Evolutionary conservation across 2,888 invertebrate species (phyloP).

Genomic region (Aradus depressus): DNA sequence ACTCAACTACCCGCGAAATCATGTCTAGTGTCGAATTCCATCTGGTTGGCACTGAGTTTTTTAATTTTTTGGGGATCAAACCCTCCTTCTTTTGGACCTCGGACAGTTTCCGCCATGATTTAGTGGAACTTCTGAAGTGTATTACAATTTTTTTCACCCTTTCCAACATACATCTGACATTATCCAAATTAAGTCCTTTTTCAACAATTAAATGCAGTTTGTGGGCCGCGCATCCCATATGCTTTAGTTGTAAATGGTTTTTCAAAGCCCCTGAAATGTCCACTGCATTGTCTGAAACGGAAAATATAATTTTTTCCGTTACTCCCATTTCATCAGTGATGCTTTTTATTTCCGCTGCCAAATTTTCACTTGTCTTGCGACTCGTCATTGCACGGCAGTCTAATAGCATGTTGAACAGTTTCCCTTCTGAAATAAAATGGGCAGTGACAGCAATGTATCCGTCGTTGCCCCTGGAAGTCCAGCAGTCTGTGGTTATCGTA

Average conservation of each 20-base stretch:
- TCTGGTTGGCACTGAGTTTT: conserved; percentile 11
- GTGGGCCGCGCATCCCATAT: conserved; percentile 16
- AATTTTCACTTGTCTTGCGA: conserved; percentile 5
- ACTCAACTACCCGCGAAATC: neutral
- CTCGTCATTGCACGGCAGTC: conserved; percentile 8
- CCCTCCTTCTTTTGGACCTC: conserved; percentile 2
- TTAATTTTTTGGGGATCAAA: conserved; percentile 4
- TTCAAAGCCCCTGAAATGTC: conserved; percentile 11
- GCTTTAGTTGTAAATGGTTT: conserved; percentile 15
- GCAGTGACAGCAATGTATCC: conserved; percentile 12
- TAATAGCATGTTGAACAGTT: conserved; percentile 10
- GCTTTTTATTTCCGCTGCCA: neutral
- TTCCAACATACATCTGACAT: too few relatives aligned
- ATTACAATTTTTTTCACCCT: conserved; percentile 7
- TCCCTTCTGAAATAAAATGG: conserved; percentile 10
- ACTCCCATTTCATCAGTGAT: conserved; percentile 10
- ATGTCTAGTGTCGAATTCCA: conserved; percentile 11
- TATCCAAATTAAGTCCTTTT: conserved; percentile 4
- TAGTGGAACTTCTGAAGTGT: conserved; percentile 15
- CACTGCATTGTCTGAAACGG: conserved; percentile 15
- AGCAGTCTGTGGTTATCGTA: conserved; percentile 12
- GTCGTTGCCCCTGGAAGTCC: conserved; percentile 16
- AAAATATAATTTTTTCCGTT: conserved; percentile 9
- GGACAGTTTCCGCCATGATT: conserved; percentile 8
- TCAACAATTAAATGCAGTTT: conserved; percentile 15